These are phyloP conservation scores for Tragelaphus scriptus DNA, from an alignment of 2,113 vertebrate genomes.

Conservation along the genomic window DNA sequence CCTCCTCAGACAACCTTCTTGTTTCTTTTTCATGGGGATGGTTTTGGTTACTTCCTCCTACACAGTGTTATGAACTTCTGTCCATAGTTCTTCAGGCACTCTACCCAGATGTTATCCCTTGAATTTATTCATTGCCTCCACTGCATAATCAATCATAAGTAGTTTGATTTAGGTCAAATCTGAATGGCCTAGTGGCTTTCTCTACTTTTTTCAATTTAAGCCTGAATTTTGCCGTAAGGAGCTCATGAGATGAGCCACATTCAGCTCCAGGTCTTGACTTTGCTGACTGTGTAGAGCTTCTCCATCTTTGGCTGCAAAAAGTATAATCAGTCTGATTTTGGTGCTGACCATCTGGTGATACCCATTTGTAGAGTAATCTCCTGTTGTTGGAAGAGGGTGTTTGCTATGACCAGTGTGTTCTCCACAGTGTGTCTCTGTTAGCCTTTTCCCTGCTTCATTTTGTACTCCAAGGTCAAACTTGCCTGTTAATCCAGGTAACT, in stretches of 20 bases:
- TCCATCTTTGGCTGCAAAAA: not conserved
- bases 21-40: not conserved
- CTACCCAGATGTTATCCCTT: not conserved
- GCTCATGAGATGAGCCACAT: not conserved
- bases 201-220: not conserved
- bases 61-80: not conserved
- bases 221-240: not conserved
- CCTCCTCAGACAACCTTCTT: not conserved
- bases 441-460: not conserved
- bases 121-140: not conserved
- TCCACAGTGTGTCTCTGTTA: not conserved
- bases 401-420: not conserved
- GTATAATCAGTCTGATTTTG: not conserved
- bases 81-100: not conserved
- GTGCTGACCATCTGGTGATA: not conserved
- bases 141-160: not conserved
- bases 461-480: not conserved
- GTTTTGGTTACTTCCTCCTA: not conserved
- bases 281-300: not conserved
- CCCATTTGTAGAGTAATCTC: not conserved
- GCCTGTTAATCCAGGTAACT: not conserved
- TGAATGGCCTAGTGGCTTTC: not conserved
- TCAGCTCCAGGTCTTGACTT: not conserved
- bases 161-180: not conserved
- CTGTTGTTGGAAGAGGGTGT: not conserved